Evolutionary conservation across 2,797 vertebrate genomes (phyloP), one percentile per base, ranked within the genome.

Genomic region (Hipposideros larvatus): DNA sequence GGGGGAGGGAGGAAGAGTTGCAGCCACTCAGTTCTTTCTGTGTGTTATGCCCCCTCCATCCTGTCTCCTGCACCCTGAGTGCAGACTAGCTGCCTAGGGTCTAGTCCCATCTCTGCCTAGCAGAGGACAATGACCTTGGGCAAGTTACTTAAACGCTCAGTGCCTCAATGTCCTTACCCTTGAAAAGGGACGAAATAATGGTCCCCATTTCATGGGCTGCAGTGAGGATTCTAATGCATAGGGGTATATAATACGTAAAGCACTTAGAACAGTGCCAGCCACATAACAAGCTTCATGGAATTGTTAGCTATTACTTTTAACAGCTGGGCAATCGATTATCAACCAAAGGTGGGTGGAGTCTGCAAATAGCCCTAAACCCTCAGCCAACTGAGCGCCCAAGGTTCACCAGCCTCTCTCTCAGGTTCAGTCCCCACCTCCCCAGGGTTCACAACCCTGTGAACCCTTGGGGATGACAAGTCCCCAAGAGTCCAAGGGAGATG

Each of bases 31-130:
- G 8, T 26, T 46, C 19, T 24, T 46, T 73, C 9, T 0, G 0
- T 26, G 31, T 51, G 26, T 66, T 46, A 4, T 61, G 26, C 2
- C n/a, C 0, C 21, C 63, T 6, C 0, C 0, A 0, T 2, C 24
- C 18, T 3, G 0, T 34, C 46, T 48, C n/a, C 71, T 16, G 4
- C 5, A 2, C 31, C 9, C 31, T 7, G n/a, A 8, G 22, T 37
- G 10, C 2, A 16, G 82, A 70, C 28, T 34, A 43, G 26, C 3
- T 19, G 11, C 46, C 31, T 18, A 11, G 34, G n/a, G 14, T 11
- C 57, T 34, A 5, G 22, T 51, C n/a, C 31, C 31, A 7, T n/a
- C 79, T 77, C 26, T 66, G 1, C 71, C 63, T 31, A 73, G 26
- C 74, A 68, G 48, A 71, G 22, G 78, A 63, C 28, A 4, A 0